Percentiles rank a stretch among this genome's conserved stretches.
Conservation (phyloP, 2,797 vertebrate genomes). For the Lithobates pipiens region DNA sequence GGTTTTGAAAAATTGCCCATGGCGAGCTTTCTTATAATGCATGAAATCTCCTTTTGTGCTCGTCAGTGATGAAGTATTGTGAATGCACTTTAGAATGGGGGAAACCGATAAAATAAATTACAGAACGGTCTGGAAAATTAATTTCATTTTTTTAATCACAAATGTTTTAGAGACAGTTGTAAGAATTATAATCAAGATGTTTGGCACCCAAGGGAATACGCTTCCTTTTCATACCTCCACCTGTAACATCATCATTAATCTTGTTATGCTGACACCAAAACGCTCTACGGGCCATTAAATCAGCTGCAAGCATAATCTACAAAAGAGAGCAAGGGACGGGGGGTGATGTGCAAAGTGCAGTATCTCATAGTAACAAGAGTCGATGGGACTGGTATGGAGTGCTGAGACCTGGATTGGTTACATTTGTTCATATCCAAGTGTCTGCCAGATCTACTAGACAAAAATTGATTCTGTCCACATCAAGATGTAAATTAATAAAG, state of each 20-base stretch:
- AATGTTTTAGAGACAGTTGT: constrained; percentile 18
- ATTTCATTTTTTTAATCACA: constrained; percentile 30
- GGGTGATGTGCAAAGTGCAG: neutral
- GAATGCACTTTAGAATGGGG: constrained; percentile 13
- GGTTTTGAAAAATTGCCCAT: constrained; percentile 23
- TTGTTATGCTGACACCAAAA: neutral
- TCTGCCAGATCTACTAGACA: no score
- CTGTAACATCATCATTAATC: constrained; percentile 14
- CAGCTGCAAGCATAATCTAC: neutral
- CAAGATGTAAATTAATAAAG: no score
- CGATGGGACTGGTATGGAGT: neutral
- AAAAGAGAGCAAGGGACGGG: neutral
- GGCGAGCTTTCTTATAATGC: constrained; percentile 28
- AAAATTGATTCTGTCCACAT: no score
- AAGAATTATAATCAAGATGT: constrained; percentile 33
- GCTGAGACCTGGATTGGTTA: neutral
- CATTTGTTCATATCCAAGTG: no score
- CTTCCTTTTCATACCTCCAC: neutral
- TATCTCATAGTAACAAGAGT: neutral
- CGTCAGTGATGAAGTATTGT: constrained; percentile 26
- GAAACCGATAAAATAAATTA: constrained; percentile 14
- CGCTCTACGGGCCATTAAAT: neutral
- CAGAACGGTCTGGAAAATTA: neutral
- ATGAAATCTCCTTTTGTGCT: constrained; percentile 10
- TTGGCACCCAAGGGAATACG: neutral